Base-by-base conservation (phyloP, 2,797 vertebrate species). In the Tapera naevia region DNA sequence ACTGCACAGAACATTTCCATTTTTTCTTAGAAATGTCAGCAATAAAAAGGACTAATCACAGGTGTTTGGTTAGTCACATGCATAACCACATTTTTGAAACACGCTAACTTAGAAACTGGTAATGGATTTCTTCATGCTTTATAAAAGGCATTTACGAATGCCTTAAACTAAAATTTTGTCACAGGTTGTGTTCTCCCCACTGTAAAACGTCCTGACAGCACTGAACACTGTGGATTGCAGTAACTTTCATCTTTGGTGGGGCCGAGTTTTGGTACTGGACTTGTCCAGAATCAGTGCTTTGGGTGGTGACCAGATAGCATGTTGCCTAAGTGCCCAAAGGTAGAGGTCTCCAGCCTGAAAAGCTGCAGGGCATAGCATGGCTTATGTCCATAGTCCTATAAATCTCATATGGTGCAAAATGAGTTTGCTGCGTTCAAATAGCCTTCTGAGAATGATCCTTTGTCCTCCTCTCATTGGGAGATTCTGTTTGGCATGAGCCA, bases 31-130 rank as follows among this genome's bases (percentile, higher is more conserved):
- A 93, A 92, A 83, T 53, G 24, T 54, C 50, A 57, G 11, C 57
- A 92, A 66, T 85, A 87, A 86, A 86, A 86, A 86, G 39, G 51
- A 81, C n/a, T 79, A 87, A 76, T 66, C 53, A 53, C 61, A 70
- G 35, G 22, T 66, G 14, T 81, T 80, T 45, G 5, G 17, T 70
- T 56, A 89, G 56, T 89, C 5, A 48, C 21, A 58, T 32, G 12
- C 27, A 48, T 60, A 87, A 79, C 60, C 28, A 45, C 14, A 61
- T 66, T 78, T 82, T 76, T 78, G 10, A 91, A 80, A 82, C 28
- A 48, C 18, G 7, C 14, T 81, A 21, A 16, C 73, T 81, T 91
- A 37, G 80, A 91, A 87, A 76, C 48, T 56, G 39, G 41, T 73
- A 80, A 62, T 66, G 11, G 5, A 17, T 94, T 89, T 85, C 41